Evolutionary conservation across 2,797 vertebrate species (phyloP), one percentile per base, ranked within the genome.

Genomic region (Kryptopterus vitreolus): DNA sequence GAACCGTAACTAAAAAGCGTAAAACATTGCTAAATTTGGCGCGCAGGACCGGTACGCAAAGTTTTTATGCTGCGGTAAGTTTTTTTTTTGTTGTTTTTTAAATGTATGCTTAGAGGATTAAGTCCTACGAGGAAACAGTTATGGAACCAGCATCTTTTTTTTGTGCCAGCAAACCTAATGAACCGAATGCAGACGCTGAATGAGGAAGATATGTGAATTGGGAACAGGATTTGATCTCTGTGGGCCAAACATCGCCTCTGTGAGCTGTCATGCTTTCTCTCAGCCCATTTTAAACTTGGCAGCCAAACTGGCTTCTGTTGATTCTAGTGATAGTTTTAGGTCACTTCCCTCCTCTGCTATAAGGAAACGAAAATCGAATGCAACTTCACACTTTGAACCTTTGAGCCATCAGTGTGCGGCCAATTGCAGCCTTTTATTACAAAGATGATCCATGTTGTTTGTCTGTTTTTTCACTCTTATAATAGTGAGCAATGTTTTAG

Each of bases 261-360:
- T 53, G 70, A 68, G 62, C 55, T 61, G 43, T 57, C 35, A 79
- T 59, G 66, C n/a, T 20, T 53, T 70, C 77, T 71, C 38, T 80
- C 63, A 78, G 77, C 66, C 52, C 55, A 63, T 82, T 82, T 66
- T 80, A 76, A 84, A 76, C 48, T 59, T 78, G 62, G 46, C 74
- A 71, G 50, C 12, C 50, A 18, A 26, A 57, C 55, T 55, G 3
- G 22, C 80, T 61, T 78, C 50, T 79, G 71, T 76, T 79, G 59
- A 76, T 76, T 57, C 12, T 35, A 71, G 50, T 76, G 65, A 83
- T 83, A 66, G 71, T 79, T 83, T 75, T 59, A 76, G 76, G 75
- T 31, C 78, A 76, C 68, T 31, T 80, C 69, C 31, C 71, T 72
- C 38, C 29, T 75, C 73, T 38, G 43, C 24, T 26, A 48, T 73